phyloP scores from a whole-genome alignment of 2,113 vertebrate species.

The Haemorhous mexicanus region DNA sequence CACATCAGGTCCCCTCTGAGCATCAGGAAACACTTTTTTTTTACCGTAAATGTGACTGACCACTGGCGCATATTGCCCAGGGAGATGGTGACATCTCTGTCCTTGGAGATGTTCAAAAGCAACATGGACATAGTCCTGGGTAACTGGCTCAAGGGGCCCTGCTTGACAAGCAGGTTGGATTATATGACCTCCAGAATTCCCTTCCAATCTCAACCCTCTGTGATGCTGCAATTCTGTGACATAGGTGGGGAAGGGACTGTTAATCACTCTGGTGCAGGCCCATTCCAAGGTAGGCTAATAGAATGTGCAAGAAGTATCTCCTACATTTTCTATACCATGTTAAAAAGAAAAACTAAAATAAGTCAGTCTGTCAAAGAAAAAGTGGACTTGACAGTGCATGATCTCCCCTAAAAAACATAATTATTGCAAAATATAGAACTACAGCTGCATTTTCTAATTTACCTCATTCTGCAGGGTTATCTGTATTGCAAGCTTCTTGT shows the following conservation, averaged over 20 bases:
- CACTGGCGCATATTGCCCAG: neutral
- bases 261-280: neutral
- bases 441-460: neutral
- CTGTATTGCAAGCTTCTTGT: neutral
- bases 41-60: neutral
- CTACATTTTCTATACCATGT: neutral
- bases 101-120: neutral
- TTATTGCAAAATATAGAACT: neutral
- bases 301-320: neutral
- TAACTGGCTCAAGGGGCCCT: neutral
- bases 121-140: neutral
- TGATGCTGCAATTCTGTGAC: neutral
- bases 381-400: neutral
- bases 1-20: neutral
- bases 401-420: neutral
- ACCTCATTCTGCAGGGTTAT: neutral
- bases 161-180: neutral
- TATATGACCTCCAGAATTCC: neutral
- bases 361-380: neutral
- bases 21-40: neutral
- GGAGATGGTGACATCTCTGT: neutral
- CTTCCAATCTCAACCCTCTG: neutral
- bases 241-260: neutral
- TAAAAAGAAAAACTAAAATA: neutral
- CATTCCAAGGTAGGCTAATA: neutral